Evolutionary conservation across 2,113 vertebrate species (phyloP).

Genomic region (Ptychochromis oligacanthus): DNA sequence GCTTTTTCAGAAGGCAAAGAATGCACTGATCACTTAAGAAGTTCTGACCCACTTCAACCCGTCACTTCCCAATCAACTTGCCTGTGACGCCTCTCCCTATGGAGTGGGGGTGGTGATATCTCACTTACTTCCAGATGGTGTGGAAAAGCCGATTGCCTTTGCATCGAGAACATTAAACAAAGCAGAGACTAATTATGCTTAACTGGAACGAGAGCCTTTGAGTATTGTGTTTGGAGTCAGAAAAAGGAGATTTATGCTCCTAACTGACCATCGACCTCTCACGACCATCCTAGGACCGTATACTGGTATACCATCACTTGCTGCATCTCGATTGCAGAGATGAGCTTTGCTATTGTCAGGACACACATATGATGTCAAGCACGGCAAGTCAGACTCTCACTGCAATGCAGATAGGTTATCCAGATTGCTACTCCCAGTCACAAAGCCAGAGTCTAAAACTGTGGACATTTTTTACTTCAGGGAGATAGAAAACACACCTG

Average conservation of each 20-base stretch:
- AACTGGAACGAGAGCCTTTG: neutral
- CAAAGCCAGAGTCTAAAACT: neutral
- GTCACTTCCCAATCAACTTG: neutral
- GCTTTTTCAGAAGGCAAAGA: neutral
- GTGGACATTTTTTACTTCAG: slow-evolving; percentile 9
- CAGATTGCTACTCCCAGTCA: neutral
- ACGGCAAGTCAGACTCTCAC: neutral
- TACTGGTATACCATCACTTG: neutral
- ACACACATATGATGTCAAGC: neutral
- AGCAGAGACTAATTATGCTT: neutral
- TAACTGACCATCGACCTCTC: too few species aligned
- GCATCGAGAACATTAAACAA: neutral
- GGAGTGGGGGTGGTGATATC: neutral
- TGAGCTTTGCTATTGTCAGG: neutral
- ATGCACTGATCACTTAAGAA: neutral
- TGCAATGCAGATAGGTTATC: neutral
- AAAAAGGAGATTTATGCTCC: neutral
- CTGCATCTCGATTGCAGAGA: neutral
- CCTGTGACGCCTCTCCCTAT: neutral
- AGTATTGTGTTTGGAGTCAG: neutral
- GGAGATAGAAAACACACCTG: neutral
- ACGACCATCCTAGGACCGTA: too few species aligned
- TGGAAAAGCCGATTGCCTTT: neutral
- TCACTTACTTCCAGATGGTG: neutral
- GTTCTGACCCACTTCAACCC: neutral